Base-by-base conservation (phyloP, 2,797 vertebrate species). In the Tapera naevia region DNA sequence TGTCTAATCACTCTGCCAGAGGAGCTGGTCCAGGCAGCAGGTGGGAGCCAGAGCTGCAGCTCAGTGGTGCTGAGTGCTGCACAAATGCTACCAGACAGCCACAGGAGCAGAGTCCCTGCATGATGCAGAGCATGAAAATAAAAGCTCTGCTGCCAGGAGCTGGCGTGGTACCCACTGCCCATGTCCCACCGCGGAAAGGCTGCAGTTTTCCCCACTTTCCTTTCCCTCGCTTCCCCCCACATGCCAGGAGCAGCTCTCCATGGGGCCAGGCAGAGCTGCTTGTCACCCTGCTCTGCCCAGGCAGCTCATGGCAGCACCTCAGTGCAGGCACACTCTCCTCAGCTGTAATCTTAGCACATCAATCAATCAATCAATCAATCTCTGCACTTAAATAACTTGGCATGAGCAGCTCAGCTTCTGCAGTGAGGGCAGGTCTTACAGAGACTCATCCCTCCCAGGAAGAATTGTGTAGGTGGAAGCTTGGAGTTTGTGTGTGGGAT, bases 401-500 rank as follows among this genome's bases (percentile, higher is more conserved):
- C 37, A 33, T 2, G 41, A 25, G 1, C 17, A 33, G 16, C 35
- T 50, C 11, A 21, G 2, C 4, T 39, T 56, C 39, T 33, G 53
- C 25, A 70, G 73, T 9, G 4, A 6, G 62, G n/a, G 43, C 18
- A 62, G 64, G 53, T 10, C 30, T 39, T 1, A 0, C 0, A 11
- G 45, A 32, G 17, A 1, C 9, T 72, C 3, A 22, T 70, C 17
- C n/a, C 19, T 16, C 5, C 17, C 12, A 7, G 56, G 61, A 24
- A 37, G 58, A 13, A 51, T 13, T 3, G 17, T 4, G 2, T 3
- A 43, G 46, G 46, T 28, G 46, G 30, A 58, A 66, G 35, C 22
- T 0, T 3, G 32, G 24, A 19, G 15, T 3, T 7, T 8, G 23
- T 35, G 46, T 3, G 4, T 1, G 27, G 27, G 41, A 1, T 1